Conservation (phyloP, 2,113 vertebrate genomes). For the Chitala chitala region DNA sequence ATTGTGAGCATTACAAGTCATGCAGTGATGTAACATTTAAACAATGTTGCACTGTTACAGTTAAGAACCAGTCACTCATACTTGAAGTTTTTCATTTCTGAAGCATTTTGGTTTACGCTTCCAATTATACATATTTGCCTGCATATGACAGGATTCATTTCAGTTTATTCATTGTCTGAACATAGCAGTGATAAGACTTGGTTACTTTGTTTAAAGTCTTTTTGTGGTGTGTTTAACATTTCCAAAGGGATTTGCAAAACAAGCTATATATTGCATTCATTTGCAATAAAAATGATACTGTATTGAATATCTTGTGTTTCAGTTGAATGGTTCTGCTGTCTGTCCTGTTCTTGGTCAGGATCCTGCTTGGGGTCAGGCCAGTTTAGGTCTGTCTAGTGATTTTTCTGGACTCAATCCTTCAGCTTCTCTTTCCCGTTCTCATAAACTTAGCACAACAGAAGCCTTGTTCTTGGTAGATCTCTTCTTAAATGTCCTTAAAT, state of each 20-base stretch:
- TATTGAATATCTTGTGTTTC: slow-evolving; percentile 22
- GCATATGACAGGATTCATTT: slow-evolving; percentile 21
- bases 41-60: slow-evolving; percentile 89
- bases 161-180: slow-evolving; percentile 9
- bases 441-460: too few species aligned
- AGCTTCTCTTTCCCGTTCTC: too few species aligned
- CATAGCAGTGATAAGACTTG: slow-evolving; percentile 11
- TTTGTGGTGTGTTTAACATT: slow-evolving; percentile 25
- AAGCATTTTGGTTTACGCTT: slow-evolving; percentile 69
- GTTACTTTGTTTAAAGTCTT: slow-evolving; percentile 27
- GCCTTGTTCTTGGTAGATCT: too few species aligned
- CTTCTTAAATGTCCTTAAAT: too few species aligned
- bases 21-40: slow-evolving; percentile 91
- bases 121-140: slow-evolving; percentile 43
- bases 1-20: slow-evolving; percentile 93
- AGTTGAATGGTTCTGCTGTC: slow-evolving; percentile 4
- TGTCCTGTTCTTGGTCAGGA: too few species aligned
- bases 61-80: slow-evolving; percentile 92
- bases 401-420: too few species aligned
- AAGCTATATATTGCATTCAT: slow-evolving; percentile 27
- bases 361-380: neutral
- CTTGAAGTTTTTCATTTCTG: slow-evolving; percentile 69
- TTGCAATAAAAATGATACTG: slow-evolving; percentile 32
- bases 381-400: neutral
- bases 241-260: slow-evolving; percentile 27